phyloP scores from a whole-genome alignment of 2,113 vertebrate species.

The Terrapene triunguis region DNA sequence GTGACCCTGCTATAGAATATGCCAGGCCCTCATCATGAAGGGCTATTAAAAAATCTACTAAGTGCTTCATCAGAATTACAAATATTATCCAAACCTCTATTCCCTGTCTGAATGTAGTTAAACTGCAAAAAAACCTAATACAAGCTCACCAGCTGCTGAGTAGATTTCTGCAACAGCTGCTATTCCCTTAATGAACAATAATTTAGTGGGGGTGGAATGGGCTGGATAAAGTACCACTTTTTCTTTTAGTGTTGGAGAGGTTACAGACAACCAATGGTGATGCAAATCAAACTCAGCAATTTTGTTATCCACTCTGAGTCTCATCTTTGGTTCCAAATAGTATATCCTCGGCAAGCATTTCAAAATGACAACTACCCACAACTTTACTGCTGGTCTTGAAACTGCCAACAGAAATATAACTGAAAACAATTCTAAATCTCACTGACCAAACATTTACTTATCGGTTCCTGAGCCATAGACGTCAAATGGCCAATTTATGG shows the following conservation, averaged over 20 bases:
- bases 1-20: background rate
- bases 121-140: background rate
- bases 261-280: background rate
- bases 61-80: slow-evolving; percentile 26
- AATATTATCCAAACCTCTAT: slow-evolving; percentile 19
- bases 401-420: background rate
- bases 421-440: slow-evolving; percentile 50
- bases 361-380: slow-evolving; percentile 7
- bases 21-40: background rate
- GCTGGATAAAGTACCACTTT: background rate
- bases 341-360: background rate
- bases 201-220: background rate
- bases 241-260: background rate
- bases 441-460: slow-evolving; percentile 39
- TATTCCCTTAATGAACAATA: background rate
- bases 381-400: slow-evolving; percentile 3
- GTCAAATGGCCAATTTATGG: slow-evolving; percentile 23
- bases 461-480: background rate
- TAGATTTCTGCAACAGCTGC: slow-evolving; percentile 15
- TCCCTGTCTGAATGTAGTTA: background rate
- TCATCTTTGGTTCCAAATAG: background rate
- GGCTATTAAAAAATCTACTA: background rate
- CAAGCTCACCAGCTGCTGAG: slow-evolving; percentile 41
- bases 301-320: background rate
- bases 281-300: background rate